Evolutionary conservation across 2,888 invertebrate species (phyloP).

Genomic region (Archaeoteleia sp.): DNA sequence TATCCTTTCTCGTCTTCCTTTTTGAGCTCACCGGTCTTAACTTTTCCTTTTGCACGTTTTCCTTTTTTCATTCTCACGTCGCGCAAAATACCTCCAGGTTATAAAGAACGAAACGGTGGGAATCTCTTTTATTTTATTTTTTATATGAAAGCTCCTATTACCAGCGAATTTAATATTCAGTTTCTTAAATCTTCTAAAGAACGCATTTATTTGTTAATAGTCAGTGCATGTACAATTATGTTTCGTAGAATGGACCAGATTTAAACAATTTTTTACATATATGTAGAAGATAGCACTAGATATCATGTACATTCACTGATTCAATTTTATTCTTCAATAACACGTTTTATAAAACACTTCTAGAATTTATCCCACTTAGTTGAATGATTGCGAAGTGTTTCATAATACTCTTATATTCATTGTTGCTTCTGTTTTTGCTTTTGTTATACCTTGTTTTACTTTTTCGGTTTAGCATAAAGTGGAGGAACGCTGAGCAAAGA

Average conservation of each 20-base stretch:
- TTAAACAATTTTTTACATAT: too few relatives aligned
- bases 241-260: too few relatives aligned
- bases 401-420: neutral
- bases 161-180: constrained; percentile 37
- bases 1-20: constrained; percentile 53
- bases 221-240: too few relatives aligned
- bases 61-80: constrained; percentile 50
- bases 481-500: constrained; percentile 4
- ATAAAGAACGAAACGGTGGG: constrained; percentile 53
- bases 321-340: constrained; percentile 31
- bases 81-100: constrained; percentile 42
- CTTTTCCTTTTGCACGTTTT: constrained; percentile 56
- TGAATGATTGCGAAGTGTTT: too few relatives aligned
- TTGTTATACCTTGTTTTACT: neutral
- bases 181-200: too few relatives aligned
- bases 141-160: constrained; percentile 51
- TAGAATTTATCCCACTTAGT: too few relatives aligned
- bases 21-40: constrained; percentile 56
- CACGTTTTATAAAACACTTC: too few relatives aligned
- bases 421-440: constrained; percentile 2
- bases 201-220: neutral
- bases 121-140: constrained; percentile 48
- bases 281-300: too few relatives aligned
- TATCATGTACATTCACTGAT: too few relatives aligned
- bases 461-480: constrained; percentile 1